Percentiles rank a stretch among this genome's conserved stretches.
Conservation (phyloP, 2,113 vertebrate species). For the Halcyon malimbica region DNA sequence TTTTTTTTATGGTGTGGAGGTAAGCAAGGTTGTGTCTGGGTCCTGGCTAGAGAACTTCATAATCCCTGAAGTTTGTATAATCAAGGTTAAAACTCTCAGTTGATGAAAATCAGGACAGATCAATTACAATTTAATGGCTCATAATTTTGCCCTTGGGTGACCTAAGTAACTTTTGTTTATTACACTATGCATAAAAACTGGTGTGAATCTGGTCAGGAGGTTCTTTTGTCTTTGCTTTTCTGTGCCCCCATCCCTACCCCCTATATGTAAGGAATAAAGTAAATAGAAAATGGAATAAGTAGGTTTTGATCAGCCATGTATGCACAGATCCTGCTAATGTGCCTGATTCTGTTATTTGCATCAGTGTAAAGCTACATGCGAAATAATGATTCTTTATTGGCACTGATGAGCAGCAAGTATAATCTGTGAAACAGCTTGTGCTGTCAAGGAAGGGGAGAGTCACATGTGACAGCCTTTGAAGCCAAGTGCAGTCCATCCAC, state of each 20-base stretch:
- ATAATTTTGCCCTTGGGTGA: background rate
- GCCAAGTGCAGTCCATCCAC: background rate
- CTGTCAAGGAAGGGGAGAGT: background rate
- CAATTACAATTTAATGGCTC: background rate
- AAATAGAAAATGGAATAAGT: background rate
- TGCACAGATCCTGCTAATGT: background rate
- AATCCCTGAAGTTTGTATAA: background rate
- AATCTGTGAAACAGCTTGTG: background rate
- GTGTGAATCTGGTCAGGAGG: background rate
- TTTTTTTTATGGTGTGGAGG: background rate
- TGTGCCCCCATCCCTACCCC: background rate
- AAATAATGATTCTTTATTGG: background rate
- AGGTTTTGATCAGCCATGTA: background rate
- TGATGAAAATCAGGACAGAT: background rate
- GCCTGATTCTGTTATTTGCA: background rate
- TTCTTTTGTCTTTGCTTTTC: background rate
- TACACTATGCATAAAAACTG: background rate
- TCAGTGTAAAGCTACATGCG: background rate
- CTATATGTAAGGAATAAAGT: background rate
- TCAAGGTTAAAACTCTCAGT: background rate
- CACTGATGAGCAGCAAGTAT: background rate
- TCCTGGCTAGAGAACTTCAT: background rate
- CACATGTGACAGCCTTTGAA: background rate
- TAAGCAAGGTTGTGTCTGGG: background rate
- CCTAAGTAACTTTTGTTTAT: background rate